These are phyloP conservation scores for Pseudomyrmex dendroicus DNA, from an alignment of 1,140 invertebrate species.

Conservation along the genomic window DNA sequence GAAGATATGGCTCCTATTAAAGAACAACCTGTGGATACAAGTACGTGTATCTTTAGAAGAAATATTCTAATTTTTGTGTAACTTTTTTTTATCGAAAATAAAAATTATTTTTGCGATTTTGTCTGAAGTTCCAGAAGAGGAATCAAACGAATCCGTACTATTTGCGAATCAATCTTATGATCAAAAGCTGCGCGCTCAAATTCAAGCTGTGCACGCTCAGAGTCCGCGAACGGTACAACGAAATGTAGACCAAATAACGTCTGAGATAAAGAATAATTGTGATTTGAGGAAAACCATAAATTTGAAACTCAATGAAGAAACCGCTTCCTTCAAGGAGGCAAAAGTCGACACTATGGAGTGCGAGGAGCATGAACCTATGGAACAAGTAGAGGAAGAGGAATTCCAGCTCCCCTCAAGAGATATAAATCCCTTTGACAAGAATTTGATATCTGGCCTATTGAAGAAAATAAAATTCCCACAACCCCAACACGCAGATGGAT, in stretches of 20 bases:
- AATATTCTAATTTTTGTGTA: constrained; percentile 11
- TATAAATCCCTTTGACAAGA: constrained; percentile 85
- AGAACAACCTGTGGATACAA: constrained; percentile 71
- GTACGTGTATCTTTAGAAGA: constrained; percentile 15
- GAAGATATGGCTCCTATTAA: constrained; percentile 79
- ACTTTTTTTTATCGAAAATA: not conserved
- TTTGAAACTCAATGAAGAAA: constrained; percentile 71
- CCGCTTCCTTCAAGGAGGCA: constrained; percentile 23
- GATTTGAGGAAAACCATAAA: constrained; percentile 82
- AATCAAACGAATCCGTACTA: constrained; percentile 55
- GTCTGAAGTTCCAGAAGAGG: constrained; percentile 58
- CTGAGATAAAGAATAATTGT: constrained; percentile 83
- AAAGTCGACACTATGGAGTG: constrained; percentile 80
- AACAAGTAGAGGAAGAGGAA: constrained; percentile 77
- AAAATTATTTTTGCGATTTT: constrained; percentile 17
- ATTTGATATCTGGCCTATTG: constrained; percentile 83
- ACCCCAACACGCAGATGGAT: constrained; percentile 81
- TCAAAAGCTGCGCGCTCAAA: constrained; percentile 81
- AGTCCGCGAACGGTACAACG: constrained; percentile 84
- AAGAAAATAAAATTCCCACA: constrained; percentile 85
- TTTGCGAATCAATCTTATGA: constrained; percentile 75
- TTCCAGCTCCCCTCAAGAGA: constrained; percentile 79
- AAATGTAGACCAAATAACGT: constrained; percentile 83
- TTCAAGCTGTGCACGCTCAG: constrained; percentile 83
- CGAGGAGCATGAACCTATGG: constrained; percentile 82